Conservation (phyloP, 2,888 invertebrate species). For the Parnassius glacialis region DNA sequence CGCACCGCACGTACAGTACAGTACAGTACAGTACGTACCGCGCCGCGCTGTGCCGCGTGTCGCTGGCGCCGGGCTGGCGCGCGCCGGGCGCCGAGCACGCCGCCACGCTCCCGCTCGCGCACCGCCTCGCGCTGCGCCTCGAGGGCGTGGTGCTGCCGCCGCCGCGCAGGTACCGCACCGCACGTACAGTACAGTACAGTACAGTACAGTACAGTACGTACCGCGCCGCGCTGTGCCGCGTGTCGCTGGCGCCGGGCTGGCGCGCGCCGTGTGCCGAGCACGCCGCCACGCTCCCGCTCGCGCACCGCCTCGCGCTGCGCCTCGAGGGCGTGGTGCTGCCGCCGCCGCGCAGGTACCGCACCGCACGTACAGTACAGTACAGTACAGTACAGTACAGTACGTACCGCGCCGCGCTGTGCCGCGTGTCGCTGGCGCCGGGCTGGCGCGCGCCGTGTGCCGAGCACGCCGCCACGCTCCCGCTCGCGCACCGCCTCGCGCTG, state of each 20-base stretch:
- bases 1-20: conserved; percentile 54
- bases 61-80: conserved; percentile 63
- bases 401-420: conserved; percentile 67
- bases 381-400: too few species aligned
- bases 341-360: conserved; percentile 82
- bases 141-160: conserved; percentile 92
- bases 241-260: conserved; percentile 65
- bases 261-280: conserved; percentile 85
- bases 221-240: conserved; percentile 72
- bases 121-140: conserved; percentile 94
- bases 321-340: conserved; percentile 95
- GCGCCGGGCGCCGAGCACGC: conserved; percentile 88
- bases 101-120: conserved; percentile 90
- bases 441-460: conserved; percentile 83
- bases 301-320: conserved; percentile 93
- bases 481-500: conserved; percentile 92
- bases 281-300: conserved; percentile 90
- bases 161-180: conserved; percentile 82
- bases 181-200: conserved; percentile 51
- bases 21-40: conserved; percentile 28
- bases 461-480: conserved; percentile 90
- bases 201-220: too few species aligned
- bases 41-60: conserved; percentile 73
- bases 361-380: conserved; percentile 51
- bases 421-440: conserved; percentile 66